Conservation (phyloP, 2,888 invertebrate genomes). For the Thera britannica region DNA sequence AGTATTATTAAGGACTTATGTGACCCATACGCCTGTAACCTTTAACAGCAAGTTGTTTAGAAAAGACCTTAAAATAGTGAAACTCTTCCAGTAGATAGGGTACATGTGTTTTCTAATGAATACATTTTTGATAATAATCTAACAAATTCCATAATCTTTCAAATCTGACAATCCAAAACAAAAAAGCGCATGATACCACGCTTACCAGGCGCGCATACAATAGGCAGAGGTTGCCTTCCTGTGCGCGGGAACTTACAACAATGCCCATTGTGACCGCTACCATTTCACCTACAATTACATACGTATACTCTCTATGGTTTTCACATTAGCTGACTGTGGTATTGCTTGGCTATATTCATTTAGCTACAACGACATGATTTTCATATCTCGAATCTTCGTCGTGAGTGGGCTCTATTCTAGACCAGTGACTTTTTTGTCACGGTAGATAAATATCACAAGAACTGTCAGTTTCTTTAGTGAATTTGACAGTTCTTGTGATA, state of each 20-base stretch:
- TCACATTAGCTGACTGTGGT: constrained; percentile 26
- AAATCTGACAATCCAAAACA: constrained; percentile 29
- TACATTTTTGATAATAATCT: background rate
- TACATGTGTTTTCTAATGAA: no score
- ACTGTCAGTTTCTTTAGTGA: no score
- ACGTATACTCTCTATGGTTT: constrained; percentile 38
- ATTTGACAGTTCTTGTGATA: no score
- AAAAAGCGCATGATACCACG: constrained; percentile 32
- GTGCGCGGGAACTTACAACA: constrained; percentile 58
- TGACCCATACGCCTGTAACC: no score
- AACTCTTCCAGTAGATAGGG: no score
- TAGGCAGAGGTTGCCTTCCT: constrained; percentile 59
- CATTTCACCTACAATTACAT: constrained; percentile 71
- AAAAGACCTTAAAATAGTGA: no score
- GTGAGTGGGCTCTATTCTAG: no score
- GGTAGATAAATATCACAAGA: no score
- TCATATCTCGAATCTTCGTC: no score
- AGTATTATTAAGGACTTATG: no score
- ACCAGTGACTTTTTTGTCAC: no score
- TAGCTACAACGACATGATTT: constrained; percentile 5
- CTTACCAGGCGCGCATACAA: constrained; percentile 64
- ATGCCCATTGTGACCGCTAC: constrained; percentile 72
- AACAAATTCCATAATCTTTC: constrained; percentile 21
- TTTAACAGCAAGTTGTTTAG: no score
- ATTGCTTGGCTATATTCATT: constrained; percentile 34